Evolutionary conservation across 30 jellyfish, hydroid and myxozoan species (phyloP).

Genomic region (Chrysaora quinquecirrha): DNA sequence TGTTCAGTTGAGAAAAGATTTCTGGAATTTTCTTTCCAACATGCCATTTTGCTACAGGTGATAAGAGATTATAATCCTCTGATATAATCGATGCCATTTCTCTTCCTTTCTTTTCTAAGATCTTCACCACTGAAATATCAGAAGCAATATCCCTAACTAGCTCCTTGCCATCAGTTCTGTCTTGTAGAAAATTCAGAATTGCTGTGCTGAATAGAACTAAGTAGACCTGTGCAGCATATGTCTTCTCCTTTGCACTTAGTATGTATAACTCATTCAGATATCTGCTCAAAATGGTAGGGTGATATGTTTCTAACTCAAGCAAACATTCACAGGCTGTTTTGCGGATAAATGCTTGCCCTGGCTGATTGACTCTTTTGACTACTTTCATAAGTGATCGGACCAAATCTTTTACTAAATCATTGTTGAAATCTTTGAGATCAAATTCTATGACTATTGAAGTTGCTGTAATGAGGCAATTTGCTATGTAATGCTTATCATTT

Average conservation of each 20-base stretch:
- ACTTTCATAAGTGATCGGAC: neutral
- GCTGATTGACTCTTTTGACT: constrained; percentile 28
- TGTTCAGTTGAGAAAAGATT: constrained; percentile 16
- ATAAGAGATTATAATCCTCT: constrained; percentile 41
- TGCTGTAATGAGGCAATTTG: constrained; percentile 56
- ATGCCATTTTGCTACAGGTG: constrained; percentile 40
- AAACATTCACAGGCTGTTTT: constrained; percentile 59
- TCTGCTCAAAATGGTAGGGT: constrained; percentile 18
- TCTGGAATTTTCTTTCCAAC: constrained; percentile 24
- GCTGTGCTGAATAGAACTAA: constrained; percentile 41
- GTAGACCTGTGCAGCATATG: constrained; percentile 43
- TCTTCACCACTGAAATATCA: neutral
- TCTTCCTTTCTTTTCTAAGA: constrained; percentile 11
- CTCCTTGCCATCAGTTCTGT: neutral
- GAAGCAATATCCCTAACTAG: neutral
- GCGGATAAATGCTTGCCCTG: constrained; percentile 26
- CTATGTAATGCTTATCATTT: constrained; percentile 25
- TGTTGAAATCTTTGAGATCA: constrained; percentile 38
- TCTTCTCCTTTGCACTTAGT: constrained; percentile 34
- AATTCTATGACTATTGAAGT: constrained; percentile 41
- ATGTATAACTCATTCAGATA: constrained; percentile 17
- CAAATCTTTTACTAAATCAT: constrained; percentile 24
- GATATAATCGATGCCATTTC: constrained; percentile 52
- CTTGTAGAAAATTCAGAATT: constrained; percentile 6
- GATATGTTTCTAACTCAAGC: constrained; percentile 38